Percentiles rank a stretch among this genome's conserved stretches.
phyloP scores from a whole-genome alignment of 2,888 invertebrate genomes.

The Callimorpha dominula region DNA sequence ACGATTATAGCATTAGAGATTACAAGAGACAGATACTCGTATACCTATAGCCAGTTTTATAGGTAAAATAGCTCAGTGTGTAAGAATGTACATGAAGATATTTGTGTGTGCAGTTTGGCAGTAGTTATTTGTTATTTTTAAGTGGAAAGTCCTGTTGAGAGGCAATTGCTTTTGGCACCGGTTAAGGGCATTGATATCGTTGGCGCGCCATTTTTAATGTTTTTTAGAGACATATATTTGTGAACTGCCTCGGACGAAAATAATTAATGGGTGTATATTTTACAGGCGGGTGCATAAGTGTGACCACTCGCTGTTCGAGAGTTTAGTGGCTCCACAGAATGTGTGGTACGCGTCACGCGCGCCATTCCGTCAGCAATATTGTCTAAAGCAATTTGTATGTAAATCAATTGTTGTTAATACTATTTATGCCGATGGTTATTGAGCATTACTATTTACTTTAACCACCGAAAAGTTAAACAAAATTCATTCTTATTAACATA shows the following conservation, averaged over 20 bases:
- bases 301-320: conserved; percentile 31
- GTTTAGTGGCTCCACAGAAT: conserved; percentile 59
- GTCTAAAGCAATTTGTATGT: conserved; percentile 87
- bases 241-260: neutral
- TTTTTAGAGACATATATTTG: conserved; percentile 9
- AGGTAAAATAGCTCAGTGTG: no score
- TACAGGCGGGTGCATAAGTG: neutral
- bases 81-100: no score
- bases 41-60: no score
- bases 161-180: conserved; percentile 23
- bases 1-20: no score
- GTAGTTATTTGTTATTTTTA: conserved; percentile 20
- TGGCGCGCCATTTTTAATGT: conserved; percentile 17
- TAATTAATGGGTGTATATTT: conserved; percentile 1
- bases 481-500: conserved; percentile 54
- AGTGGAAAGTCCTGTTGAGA: conserved; percentile 23
- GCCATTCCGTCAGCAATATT: conserved; percentile 85
- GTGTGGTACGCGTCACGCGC: conserved; percentile 80
- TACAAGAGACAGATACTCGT: no score
- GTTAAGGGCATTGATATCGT: conserved; percentile 16
- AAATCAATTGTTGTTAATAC: conserved; percentile 87
- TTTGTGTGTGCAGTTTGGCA: neutral
- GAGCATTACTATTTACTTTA: conserved; percentile 82
- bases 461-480: conserved; percentile 56
- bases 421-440: conserved; percentile 85